Conservation (phyloP, 2,113 vertebrate genomes). For the Peucedramus taeniatus region DNA sequence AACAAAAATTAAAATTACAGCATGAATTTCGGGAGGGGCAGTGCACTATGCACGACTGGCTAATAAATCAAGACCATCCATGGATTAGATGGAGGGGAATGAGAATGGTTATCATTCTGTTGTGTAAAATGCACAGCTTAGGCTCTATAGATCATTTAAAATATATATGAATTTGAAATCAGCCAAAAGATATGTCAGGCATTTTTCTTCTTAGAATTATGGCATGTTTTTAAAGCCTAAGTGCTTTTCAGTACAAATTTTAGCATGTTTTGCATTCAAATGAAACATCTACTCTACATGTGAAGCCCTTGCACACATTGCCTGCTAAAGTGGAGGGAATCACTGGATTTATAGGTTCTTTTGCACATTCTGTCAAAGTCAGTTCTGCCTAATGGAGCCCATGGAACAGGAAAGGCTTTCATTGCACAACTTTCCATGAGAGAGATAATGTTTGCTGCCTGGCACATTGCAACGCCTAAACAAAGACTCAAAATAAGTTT, state of each 20-base stretch:
- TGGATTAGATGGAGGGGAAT: constrained; percentile 35
- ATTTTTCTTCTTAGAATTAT: constrained; percentile 27
- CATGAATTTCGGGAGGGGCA: constrained; percentile 20
- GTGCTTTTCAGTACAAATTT: constrained; percentile 33
- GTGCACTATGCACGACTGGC: not conserved
- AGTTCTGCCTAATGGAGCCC: constrained; percentile 15
- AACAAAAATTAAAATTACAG: constrained; percentile 35
- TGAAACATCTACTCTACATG: not conserved
- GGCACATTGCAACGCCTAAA: not conserved
- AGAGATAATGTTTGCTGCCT: not conserved
- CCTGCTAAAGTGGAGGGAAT: not conserved
- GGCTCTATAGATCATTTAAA: not conserved
- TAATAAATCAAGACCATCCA: constrained; percentile 44
- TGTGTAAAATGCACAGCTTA: constrained; percentile 30
- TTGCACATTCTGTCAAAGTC: not conserved
- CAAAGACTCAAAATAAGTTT: not conserved
- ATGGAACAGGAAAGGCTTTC: not conserved
- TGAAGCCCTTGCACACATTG: not conserved
- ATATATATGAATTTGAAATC: constrained; percentile 43
- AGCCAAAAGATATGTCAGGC: constrained; percentile 4
- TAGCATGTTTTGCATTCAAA: constrained; percentile 27
- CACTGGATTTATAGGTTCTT: constrained; percentile 16
- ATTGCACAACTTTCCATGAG: not conserved
- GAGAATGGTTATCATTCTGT: constrained; percentile 40
- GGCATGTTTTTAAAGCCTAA: constrained; percentile 17